phyloP scores from a whole-genome alignment of 2,797 vertebrate species.

The Crypturellus tataupa region DNA sequence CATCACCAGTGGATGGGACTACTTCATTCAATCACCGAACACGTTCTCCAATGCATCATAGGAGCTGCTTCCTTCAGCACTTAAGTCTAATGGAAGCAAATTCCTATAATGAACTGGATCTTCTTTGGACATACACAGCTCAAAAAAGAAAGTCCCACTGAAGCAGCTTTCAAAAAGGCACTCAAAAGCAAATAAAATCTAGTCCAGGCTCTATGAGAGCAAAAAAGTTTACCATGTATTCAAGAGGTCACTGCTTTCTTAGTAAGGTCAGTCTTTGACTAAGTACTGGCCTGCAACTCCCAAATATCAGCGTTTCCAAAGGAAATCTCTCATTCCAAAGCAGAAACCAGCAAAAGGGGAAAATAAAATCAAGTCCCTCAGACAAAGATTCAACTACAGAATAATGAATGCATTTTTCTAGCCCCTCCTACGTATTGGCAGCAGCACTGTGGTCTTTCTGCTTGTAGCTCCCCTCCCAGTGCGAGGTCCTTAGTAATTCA shows the following conservation, averaged over 20 bases:
- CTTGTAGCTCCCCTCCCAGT: slow-evolving; percentile 73
- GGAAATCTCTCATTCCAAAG: slow-evolving; percentile 80
- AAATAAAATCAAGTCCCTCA: slow-evolving; percentile 90
- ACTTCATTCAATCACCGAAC: slow-evolving; percentile 80
- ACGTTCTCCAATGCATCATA: slow-evolving; percentile 75
- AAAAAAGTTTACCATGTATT: slow-evolving; percentile 87
- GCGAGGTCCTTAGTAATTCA: slow-evolving; percentile 79
- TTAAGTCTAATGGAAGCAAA: slow-evolving; percentile 54
- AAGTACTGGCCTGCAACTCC: slow-evolving; percentile 90
- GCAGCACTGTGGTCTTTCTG: slow-evolving; percentile 79
- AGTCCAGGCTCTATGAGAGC: slow-evolving; percentile 95
- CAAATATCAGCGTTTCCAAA: slow-evolving; percentile 87
- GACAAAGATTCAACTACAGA: slow-evolving; percentile 80
- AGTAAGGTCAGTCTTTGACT: slow-evolving; percentile 86
- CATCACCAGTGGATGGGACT: slow-evolving; percentile 84
- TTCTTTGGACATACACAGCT: slow-evolving; percentile 85
- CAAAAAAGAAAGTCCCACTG: slow-evolving; percentile 86
- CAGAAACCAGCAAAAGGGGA: slow-evolving; percentile 83
- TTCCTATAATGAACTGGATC: slow-evolving; percentile 74
- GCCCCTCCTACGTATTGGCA: slow-evolving; percentile 75
- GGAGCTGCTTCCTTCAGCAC: slow-evolving; percentile 66
- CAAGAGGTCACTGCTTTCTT: slow-evolving; percentile 90
- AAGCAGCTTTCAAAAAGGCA: slow-evolving; percentile 99
- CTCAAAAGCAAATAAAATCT: slow-evolving; percentile 95
- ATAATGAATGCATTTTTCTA: slow-evolving; percentile 78